Conservation (phyloP, 2,888 invertebrate genomes). For the Clanis bilineata region DNA sequence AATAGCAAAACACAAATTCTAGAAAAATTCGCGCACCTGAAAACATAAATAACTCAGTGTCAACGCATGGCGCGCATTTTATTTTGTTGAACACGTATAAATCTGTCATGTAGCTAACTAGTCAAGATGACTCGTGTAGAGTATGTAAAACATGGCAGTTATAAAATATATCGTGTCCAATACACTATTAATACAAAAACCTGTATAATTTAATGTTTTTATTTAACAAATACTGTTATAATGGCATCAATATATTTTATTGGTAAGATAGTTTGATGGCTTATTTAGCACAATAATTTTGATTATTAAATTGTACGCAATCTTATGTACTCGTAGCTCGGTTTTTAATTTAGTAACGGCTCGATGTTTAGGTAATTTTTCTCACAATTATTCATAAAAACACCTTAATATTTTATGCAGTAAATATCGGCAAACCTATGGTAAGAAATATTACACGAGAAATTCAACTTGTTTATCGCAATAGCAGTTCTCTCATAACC, state of each 20-base stretch:
- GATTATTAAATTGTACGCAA: neutral
- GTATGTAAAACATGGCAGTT: neutral
- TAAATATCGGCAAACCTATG: too few species aligned
- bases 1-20: neutral
- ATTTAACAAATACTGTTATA: neutral
- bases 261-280: neutral
- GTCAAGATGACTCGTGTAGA: neutral
- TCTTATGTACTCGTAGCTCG: neutral
- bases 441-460: too few species aligned
- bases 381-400: neutral
- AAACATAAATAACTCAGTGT: conserved; percentile 6
- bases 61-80: neutral
- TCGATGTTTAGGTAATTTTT: neutral
- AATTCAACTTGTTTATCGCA: too few species aligned
- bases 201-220: neutral
- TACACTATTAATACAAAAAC: neutral
- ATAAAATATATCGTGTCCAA: conserved; percentile 1
- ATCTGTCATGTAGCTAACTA: neutral
- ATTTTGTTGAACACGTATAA: neutral
- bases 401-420: neutral
- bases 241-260: neutral
- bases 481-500: too few species aligned
- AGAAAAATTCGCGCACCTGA: neutral
- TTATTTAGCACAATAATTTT: neutral
- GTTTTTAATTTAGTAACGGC: neutral